Base-by-base conservation (phyloP, 2,113 vertebrate species). In the Aix galericulata region DNA sequence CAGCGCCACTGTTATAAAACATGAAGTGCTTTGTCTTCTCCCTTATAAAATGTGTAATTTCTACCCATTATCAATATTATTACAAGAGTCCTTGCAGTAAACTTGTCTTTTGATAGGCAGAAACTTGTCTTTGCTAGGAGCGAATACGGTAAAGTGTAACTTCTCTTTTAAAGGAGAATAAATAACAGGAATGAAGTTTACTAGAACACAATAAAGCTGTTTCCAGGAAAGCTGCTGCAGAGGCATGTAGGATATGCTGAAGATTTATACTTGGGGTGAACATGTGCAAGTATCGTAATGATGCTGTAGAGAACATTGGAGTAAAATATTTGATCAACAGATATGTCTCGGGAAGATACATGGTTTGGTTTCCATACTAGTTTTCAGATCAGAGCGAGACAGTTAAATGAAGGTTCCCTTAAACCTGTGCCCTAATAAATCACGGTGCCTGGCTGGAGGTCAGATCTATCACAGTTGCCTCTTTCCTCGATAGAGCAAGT, bases 41-140 rank as follows among this genome's bases (percentile, higher is more conserved):
- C 60, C 82, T 78, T 95, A 86, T 75, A 93, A 97, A 96, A 95
- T 86, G 84, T 86, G 87, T 95, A 93, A 96, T 97, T 97, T 97
- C 80, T 81, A 81, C 82, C 85, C 62, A 96, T 97, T 97, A 94
- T 94, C 92, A 86, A 85, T 60, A 86, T 93, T 93, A 92, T 90
- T 97, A 87, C 82, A 71, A 60, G 64, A 94, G 77, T 83, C 80
- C 84, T 86, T 89, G 94, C 69, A 91, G 77, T 94, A 89, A 96
- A 94, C 77, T 93, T 95, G 91, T 77, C 79, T 93, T 93, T 71
- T 94, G 94, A 87, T 94, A 72, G 86, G 92, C 94, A 95, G 95
- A 91, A 95, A 86, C 92, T 91, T 94, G 91, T 94, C 94, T 96
- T 76, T 7, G 13, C 93, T 91, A 17, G 92, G 87, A 91, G 82